Percentiles rank a stretch among this genome's conserved stretches.
Evolutionary conservation across 2,888 invertebrate genomes (phyloP).

Genomic region (Agriotes lineatus): DNA sequence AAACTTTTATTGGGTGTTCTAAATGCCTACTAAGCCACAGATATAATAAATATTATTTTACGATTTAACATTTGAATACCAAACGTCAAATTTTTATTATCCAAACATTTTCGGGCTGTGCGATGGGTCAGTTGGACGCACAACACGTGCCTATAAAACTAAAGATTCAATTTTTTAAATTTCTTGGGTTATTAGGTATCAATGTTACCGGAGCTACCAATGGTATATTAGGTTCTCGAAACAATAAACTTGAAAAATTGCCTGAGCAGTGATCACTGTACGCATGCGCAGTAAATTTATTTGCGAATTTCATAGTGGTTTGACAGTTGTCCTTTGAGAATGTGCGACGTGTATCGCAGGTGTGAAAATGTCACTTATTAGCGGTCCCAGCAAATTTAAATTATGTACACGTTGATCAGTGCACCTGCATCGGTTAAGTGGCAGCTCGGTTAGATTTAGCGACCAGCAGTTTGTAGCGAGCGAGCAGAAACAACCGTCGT

Average conservation of each 20-base stretch:
- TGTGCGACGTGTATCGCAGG: slow-evolving; percentile 61
- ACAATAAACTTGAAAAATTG: neutral
- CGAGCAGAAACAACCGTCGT: neutral
- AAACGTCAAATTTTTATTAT: too few relatives aligned
- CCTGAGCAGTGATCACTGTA: neutral
- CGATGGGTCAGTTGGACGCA: too few relatives aligned
- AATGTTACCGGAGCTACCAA: too few relatives aligned
- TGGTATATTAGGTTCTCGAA: too few relatives aligned
- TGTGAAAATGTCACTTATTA: slow-evolving; percentile 53
- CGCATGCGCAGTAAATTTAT: neutral
- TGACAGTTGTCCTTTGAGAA: slow-evolving; percentile 52
- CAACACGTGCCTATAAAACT: too few relatives aligned
- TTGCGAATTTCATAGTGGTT: slow-evolving; percentile 21
- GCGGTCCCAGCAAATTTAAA: slow-evolving; percentile 20
- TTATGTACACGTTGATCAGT: slow-evolving; percentile 25
- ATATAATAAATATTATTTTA: too few relatives aligned
- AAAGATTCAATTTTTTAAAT: too few relatives aligned
- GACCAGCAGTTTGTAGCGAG: slow-evolving; percentile 8
- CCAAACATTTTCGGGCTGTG: too few relatives aligned
- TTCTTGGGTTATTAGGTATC: too few relatives aligned
- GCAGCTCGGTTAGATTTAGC: slow-evolving; percentile 24
- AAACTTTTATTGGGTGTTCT: too few relatives aligned
- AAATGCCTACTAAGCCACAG: too few relatives aligned
- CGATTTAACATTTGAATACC: too few relatives aligned
- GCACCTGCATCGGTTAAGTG: slow-evolving; percentile 29